Conservation (phyloP, 2,797 vertebrate genomes). For the Micrastur ruficollis region DNA sequence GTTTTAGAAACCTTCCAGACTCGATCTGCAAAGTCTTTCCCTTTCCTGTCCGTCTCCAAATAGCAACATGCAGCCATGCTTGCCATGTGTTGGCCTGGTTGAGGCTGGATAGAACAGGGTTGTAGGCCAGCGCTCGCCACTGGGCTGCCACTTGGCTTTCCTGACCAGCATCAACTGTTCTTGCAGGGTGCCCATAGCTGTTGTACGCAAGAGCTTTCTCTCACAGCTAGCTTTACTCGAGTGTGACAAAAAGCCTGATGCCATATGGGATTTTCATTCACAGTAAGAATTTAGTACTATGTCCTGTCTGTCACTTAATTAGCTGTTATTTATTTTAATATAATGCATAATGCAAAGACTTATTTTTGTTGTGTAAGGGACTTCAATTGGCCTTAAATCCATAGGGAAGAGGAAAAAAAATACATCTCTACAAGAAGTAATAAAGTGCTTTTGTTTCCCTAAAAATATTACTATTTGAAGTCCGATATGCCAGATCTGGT, state of each 20-base stretch:
- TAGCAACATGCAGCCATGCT: background rate
- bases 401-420: background rate
- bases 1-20: constrained; percentile 17
- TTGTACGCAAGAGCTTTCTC: background rate
- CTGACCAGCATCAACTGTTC: background rate
- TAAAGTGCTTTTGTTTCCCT: constrained; percentile 28
- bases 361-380: background rate
- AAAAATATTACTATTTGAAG: constrained; percentile 34
- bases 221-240: background rate
- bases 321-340: constrained; percentile 9
- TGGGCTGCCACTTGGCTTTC: background rate
- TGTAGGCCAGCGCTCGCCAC: background rate
- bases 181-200: background rate
- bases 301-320: background rate
- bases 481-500: background rate
- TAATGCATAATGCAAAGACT: background rate
- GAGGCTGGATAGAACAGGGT: background rate
- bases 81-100: background rate
- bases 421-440: background rate
- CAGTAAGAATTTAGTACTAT: background rate
- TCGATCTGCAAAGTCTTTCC: background rate
- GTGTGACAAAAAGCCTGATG: background rate
- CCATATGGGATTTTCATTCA: background rate
- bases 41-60: background rate
- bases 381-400: background rate